phyloP scores from a whole-genome alignment of 1,140 invertebrate genomes.

The Hycleus phaleratus region DNA sequence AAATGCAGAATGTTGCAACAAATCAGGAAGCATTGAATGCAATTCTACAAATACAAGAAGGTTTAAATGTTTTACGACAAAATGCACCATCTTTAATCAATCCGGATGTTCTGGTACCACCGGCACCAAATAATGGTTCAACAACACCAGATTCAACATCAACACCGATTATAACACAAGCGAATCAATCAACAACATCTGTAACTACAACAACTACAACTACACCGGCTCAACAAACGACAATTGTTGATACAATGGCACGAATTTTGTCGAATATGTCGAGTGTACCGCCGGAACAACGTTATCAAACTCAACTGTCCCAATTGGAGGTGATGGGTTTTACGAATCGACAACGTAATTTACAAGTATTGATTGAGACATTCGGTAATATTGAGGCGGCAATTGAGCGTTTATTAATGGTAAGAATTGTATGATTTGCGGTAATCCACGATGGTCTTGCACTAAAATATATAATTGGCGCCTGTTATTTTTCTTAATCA shows the following conservation, averaged over 20 bases:
- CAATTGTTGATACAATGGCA: slow-evolving; percentile 53
- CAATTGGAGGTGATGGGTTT: slow-evolving; percentile 96
- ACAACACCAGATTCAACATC: slow-evolving; percentile 36
- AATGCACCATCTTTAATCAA: slow-evolving; percentile 68
- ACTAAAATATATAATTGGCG: too few relatives aligned
- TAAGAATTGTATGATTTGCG: too few relatives aligned
- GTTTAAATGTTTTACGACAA: slow-evolving; percentile 76
- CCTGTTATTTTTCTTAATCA: too few relatives aligned
- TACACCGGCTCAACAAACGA: not conserved
- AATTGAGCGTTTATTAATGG: slow-evolving; percentile 73
- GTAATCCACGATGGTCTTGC: too few relatives aligned
- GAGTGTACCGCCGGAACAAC: slow-evolving; percentile 79
- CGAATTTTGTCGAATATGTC: slow-evolving; percentile 70
- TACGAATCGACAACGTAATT: slow-evolving; percentile 91
- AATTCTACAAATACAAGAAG: slow-evolving; percentile 90
- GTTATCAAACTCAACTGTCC: slow-evolving; percentile 89
- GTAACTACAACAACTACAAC: slow-evolving; percentile 35
- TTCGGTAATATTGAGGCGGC: slow-evolving; percentile 96
- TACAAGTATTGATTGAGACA: slow-evolving; percentile 91
- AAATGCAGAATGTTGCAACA: slow-evolving; percentile 76
- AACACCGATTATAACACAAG: not conserved
- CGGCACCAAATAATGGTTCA: slow-evolving; percentile 32
- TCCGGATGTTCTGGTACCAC: not conserved
- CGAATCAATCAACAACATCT: slow-evolving; percentile 25
- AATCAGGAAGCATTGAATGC: slow-evolving; percentile 90